Percentiles rank a stretch among this genome's conserved stretches.
These are phyloP conservation scores for Saguinus midas DNA, from an alignment of 2,113 vertebrate species.

Conservation along the genomic window DNA sequence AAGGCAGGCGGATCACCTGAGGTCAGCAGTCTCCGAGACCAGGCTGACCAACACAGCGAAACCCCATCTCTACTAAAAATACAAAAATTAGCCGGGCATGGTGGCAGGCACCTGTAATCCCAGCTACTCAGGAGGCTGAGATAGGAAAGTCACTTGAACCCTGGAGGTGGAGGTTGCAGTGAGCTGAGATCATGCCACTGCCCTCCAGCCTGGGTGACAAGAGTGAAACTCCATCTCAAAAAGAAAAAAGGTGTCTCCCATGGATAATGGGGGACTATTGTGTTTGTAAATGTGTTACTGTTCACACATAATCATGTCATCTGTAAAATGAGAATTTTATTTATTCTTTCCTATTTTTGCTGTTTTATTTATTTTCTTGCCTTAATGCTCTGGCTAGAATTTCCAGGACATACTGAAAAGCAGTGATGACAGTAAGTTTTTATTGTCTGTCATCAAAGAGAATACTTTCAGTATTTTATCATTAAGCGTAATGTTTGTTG, in stretches of 20 bases:
- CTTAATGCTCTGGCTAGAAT: background rate
- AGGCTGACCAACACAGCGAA: too few species aligned
- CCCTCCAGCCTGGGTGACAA: too few species aligned
- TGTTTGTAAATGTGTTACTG: background rate
- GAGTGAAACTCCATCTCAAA: too few species aligned
- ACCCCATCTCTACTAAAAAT: too few species aligned
- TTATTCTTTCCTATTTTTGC: background rate
- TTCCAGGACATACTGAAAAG: background rate
- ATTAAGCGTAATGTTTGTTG: background rate
- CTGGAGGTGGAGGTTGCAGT: too few species aligned
- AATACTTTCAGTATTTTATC: background rate
- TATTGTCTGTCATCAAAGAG: background rate
- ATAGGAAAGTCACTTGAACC: too few species aligned
- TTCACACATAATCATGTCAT: background rate
- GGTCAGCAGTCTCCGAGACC: too few species aligned
- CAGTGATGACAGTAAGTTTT: background rate
- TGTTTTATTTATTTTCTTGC: background rate
- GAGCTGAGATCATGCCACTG: too few species aligned
- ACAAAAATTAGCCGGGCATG: too few species aligned
- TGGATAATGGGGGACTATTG: background rate
- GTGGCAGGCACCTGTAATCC: too few species aligned
- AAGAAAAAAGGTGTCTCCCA: background rate
- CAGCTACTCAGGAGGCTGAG: too few species aligned
- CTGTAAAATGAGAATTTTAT: background rate
- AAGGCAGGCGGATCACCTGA: too few species aligned